phyloP scores from a whole-genome alignment of 2,113 vertebrate genomes.

The Microcebus tavaratra region DNA sequence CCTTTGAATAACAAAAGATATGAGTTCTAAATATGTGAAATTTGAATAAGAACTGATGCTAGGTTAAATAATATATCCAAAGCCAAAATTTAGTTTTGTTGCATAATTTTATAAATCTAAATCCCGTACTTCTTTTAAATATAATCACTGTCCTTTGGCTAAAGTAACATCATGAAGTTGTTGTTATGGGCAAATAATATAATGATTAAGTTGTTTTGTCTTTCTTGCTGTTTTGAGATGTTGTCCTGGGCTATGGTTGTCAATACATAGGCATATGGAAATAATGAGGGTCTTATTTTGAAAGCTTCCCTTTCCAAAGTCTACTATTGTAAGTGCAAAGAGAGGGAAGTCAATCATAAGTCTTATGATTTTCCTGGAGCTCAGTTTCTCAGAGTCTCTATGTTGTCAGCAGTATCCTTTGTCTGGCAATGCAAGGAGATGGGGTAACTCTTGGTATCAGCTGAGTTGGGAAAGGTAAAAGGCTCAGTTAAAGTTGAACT shows the following conservation, averaged over 20 bases:
- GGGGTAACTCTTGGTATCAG: neutral
- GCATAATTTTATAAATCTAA: constrained; percentile 36
- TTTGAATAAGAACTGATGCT: constrained; percentile 53
- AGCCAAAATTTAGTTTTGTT: constrained; percentile 33
- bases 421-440: neutral
- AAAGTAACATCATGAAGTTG: neutral
- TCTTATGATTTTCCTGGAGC: neutral
- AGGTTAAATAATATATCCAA: neutral
- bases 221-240: neutral
- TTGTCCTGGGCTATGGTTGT: neutral
- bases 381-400: neutral
- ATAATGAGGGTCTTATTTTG: neutral
- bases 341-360: neutral
- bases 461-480: neutral
- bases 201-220: neutral
- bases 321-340: neutral
- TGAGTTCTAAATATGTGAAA: constrained; percentile 29
- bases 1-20: neutral
- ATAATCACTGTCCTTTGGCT: neutral
- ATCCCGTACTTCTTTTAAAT: constrained; percentile 30
- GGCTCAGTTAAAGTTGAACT: neutral
- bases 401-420: neutral
- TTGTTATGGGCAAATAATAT: neutral
- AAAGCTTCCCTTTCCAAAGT: neutral
- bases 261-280: neutral